Evolutionary conservation across 2,797 vertebrate species (phyloP).

Genomic region (Lithobates pipiens): DNA sequence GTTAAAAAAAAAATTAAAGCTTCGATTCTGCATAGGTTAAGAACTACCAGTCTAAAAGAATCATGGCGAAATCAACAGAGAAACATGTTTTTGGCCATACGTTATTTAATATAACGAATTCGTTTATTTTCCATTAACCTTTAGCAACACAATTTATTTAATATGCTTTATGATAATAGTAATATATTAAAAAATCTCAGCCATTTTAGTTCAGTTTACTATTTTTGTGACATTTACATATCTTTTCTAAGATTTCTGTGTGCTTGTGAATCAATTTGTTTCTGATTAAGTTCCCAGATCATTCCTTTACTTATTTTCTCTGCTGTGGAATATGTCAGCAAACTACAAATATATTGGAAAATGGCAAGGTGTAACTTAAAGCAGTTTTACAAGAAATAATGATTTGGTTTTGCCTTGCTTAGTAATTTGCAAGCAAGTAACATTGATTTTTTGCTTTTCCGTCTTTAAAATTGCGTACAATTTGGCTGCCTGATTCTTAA

Average conservation of each 20-base stretch:
- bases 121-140: neutral
- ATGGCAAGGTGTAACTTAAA: conserved; percentile 20
- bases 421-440: neutral
- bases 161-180: neutral
- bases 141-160: neutral
- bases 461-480: neutral
- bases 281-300: neutral
- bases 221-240: neutral
- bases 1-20: too few species aligned
- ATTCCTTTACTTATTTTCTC: neutral
- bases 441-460: conserved; percentile 19
- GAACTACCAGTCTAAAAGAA: too few species aligned
- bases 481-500: conserved; percentile 3
- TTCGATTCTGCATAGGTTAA: too few species aligned
- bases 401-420: neutral
- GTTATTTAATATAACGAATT: neutral
- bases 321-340: conserved; percentile 20
- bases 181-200: neutral
- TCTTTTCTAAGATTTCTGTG: neutral
- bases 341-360: conserved; percentile 16
- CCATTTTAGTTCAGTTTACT: neutral
- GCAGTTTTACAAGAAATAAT: neutral
- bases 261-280: neutral
- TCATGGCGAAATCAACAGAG: too few species aligned
- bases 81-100: too few species aligned